Evolutionary conservation across 2,888 invertebrate genomes (phyloP), one percentile per base, ranked within the genome.

Genomic region (Cenopis cana): DNA sequence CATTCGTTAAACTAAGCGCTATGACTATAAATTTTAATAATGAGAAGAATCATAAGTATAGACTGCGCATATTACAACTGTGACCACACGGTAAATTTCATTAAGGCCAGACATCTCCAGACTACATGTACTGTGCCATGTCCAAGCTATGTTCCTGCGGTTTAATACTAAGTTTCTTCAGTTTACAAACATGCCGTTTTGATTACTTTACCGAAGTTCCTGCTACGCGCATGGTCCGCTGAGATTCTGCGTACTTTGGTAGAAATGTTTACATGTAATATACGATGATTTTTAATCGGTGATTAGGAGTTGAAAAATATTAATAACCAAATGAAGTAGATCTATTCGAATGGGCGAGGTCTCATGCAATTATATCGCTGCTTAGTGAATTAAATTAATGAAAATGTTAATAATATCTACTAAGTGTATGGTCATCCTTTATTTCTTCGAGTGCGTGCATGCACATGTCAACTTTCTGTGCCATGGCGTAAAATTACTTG

Each of bases 11-110:
- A 29, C 29, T 12, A 6, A 6, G 14, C 1, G 4, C 6, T 14
- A 41, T 41, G 14, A 0, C 14, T 41, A 46, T 17, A 46, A 10
- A 61, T 29, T 11, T 12, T 20, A 61, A 17, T 24, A 46, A 24
- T 24, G 60, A 29, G 24, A n/a, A 17, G 9, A 24, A 24, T n/a
- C 10, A 24, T 10, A 6, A 33, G 9, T 1, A 18, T 29, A 24
- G 29, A n/a, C 29, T 14, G 54, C 54, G n/a, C 1, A 46, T 24
- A 59, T 41, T 18, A 60, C 46, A 46, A 46, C n/a, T 10, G 24
- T 69, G 62, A 50, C 29, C 36, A 60, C 55, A 66, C 20, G 12
- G n/a, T 38, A 74, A 76, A 72, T 75, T 77, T 73, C 71, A 68
- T 72, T 50, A 65, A 69, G 65, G 52, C 62, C 54, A 72, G 74